Evolutionary conservation across 2,113 vertebrate species (phyloP), one percentile per base, ranked within the genome.

Genomic region (Mohoua ochrocephala): DNA sequence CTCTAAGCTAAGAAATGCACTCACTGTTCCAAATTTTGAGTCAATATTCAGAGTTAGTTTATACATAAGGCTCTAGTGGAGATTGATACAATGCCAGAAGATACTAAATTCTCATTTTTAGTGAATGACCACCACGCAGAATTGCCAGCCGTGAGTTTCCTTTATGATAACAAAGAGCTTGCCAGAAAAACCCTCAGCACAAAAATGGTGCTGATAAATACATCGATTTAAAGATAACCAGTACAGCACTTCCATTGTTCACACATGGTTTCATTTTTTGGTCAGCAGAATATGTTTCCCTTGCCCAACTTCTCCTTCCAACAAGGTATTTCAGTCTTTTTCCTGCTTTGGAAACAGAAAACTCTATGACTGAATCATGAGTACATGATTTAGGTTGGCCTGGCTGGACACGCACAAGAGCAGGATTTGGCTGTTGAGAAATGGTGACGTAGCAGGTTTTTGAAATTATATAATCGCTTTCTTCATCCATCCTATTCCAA

Each of bases 71-170:
- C 90, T 65, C 41, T 89, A 87, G 49, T 30, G 37, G 47, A n/a
- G 54, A 17, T 83, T 89, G 79, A 87, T 44, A 27, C 17, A 10
- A 61, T 52, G 92, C 93, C 93, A 95, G 86, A 65, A 92, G 83
- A 87, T 33, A 91, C 68, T 90, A 93, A 96, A 94, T 67, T 75
- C 78, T 93, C 64, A 91, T 96, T 91, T 92, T 63, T 89, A 89
- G 44, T 71, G 86, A 93, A 92, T 91, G 87, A 95, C 91, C 65
- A 7, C 70, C 53, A 31, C 26, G 8, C 8, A 91, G 65, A 82
- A 18, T 64, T 94, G 91, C 91, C 93, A 96, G 70, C 63, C 6
- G 0, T 74, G 81, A 71, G 22, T 77, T 96, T 96, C 33, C 45
- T 93, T 74, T 82, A 81, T 41, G 61, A 52, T 71, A 91, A 77